Evolutionary conservation across 1,140 invertebrate genomes (phyloP).

Genomic region (Drosophila repletoides): DNA sequence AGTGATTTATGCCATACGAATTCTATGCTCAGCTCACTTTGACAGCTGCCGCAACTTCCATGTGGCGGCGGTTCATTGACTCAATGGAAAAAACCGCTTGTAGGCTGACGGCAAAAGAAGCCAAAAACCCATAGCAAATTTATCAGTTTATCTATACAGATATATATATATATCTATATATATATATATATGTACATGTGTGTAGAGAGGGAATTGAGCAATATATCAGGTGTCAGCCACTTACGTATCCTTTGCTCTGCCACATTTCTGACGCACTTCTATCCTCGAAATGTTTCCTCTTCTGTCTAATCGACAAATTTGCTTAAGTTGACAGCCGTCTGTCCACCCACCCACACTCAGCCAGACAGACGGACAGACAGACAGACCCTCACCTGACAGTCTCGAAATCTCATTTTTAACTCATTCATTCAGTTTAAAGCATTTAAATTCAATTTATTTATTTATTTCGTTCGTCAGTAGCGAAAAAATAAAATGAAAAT

Average conservation of each 20-base stretch:
- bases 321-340: conserved; percentile 59
- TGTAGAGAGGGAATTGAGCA: no score
- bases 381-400: conserved; percentile 52
- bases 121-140: conserved; percentile 7
- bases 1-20: conserved; percentile 45
- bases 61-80: conserved; percentile 66
- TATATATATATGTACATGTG: not conserved
- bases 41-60: conserved; percentile 55
- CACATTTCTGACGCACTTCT: conserved; percentile 26
- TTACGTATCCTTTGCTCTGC: conserved; percentile 17
- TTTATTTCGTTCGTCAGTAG: conserved; percentile 25
- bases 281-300: conserved; percentile 57
- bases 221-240: conserved; percentile 28
- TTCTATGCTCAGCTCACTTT: conserved; percentile 51
- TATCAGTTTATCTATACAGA: conserved; percentile 14
- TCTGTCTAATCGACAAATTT: conserved; percentile 69
- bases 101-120: conserved; percentile 24
- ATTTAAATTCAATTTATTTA: conserved; percentile 69
- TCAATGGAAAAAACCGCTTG: conserved; percentile 12
- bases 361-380: not conserved
- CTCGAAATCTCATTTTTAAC: conserved; percentile 23
- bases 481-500: conserved; percentile 11
- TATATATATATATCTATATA: not conserved
- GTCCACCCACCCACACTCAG: conserved; percentile 58
- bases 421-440: conserved; percentile 40